Base-by-base conservation (phyloP, 2,113 vertebrate genomes). In the Morone saxatilis region DNA sequence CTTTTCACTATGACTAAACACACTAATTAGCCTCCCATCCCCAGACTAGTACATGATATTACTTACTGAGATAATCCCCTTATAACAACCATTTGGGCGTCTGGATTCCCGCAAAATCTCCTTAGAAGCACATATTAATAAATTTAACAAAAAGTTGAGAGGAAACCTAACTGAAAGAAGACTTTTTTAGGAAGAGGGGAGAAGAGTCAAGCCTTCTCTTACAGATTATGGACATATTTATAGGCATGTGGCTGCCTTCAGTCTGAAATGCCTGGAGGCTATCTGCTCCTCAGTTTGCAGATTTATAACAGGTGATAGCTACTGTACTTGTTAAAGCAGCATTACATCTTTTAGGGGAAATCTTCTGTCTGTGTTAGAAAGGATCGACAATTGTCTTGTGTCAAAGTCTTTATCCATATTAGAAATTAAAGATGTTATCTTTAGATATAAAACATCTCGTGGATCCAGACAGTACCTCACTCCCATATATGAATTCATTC, bases 201-300 rank as follows among this genome's bases (percentile, higher is more conserved):
- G 31, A 63, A 17, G 4, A 63, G 31, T 57, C 22, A 31, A 51
- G 47, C 53, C 4, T 45, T 68, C 38, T 62, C 59, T 60, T 50
- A 31, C 17, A 38, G n/a, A 76, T 71, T 53, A 66, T 76, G 51
- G 50, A 59, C 50, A 59, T 20, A 78, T 79, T 78, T 36, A 67
- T 54, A 40, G 47, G 40, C 12, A 25, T 71, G 51, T 53, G 41
- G 63, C 69, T 61, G 51, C 51, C 43, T 70, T 31, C 70, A 38
- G 50, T 74, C 56, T 45, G 19, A 62, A 83, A 53, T 6, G 10
- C 48, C 68, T 53, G 7, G 3, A 71, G 65, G 48, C 16, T 53
- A 16, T 60, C 74, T 67, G 45, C 19, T 12, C 40, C 20, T 70
- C 40, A 61, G 14, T 63, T 40, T 9, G 2, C 48, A 63, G 47